These are phyloP conservation scores for Rhabdornis inornatus DNA, from an alignment of 2,113 vertebrate species.

Conservation along the genomic window DNA sequence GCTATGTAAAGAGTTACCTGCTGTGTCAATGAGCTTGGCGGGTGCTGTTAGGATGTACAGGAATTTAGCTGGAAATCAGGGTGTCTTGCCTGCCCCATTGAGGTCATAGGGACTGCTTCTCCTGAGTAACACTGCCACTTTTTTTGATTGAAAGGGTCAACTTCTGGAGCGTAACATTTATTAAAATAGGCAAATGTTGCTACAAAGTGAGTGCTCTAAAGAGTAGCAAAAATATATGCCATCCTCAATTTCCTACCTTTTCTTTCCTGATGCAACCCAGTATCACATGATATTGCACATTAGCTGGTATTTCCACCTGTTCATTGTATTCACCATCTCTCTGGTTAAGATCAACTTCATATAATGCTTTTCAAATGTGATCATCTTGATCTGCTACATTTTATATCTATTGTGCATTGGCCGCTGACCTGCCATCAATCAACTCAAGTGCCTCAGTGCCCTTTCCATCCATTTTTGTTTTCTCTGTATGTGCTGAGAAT, in stretches of 20 bases:
- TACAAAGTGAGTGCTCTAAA: background rate
- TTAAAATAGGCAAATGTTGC: background rate
- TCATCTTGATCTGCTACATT: constrained; percentile 32
- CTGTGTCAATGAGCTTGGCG: background rate
- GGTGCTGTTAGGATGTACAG: background rate
- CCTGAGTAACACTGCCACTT: background rate
- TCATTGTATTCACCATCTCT: background rate
- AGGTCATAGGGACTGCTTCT: background rate
- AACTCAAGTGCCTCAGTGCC: constrained; percentile 62
- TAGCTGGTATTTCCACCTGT: background rate
- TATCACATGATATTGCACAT: background rate
- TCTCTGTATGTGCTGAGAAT: constrained; percentile 37
- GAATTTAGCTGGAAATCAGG: background rate
- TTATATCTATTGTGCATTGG: constrained; percentile 39
- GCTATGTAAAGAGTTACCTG: background rate
- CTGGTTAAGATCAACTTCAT: background rate
- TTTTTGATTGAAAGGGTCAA: background rate
- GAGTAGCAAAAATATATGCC: background rate
- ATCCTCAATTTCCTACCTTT: background rate
- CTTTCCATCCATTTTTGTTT: constrained; percentile 62
- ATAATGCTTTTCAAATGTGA: constrained; percentile 11
- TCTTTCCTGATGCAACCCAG: background rate
- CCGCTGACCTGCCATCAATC: constrained; percentile 58
- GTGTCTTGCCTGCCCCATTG: background rate
- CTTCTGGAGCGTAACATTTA: background rate